A percentile compares a stretch with the other conserved stretches of the same genome.
These are phyloP conservation scores for Drosophila neotestacea DNA, from an alignment of 2,888 invertebrate species.

Conservation along the genomic window DNA sequence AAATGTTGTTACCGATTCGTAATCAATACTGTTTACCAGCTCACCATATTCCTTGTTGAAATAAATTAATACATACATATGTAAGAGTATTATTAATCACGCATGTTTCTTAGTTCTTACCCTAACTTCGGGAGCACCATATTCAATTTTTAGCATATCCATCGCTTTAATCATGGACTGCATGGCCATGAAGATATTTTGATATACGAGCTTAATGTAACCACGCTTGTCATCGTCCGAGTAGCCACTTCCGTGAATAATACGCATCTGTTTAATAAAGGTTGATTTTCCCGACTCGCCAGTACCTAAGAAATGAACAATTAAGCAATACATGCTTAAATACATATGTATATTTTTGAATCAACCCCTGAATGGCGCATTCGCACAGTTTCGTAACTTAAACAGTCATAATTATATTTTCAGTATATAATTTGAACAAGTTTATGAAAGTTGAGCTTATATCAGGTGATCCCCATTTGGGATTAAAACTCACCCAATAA, in stretches of 20 bases:
- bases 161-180: constrained; percentile 99
- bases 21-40: constrained; percentile 97
- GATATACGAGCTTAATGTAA: constrained; percentile 99
- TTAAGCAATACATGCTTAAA: neutral
- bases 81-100: constrained; percentile 2
- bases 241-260: constrained; percentile 99
- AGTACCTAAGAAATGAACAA: constrained; percentile 85
- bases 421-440: neutral
- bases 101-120: constrained; percentile 86
- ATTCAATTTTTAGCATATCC: constrained; percentile 98
- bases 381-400: neutral
- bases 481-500: constrained; percentile 93
- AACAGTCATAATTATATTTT: neutral
- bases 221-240: constrained; percentile 99
- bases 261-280: constrained; percentile 99
- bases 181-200: constrained; percentile 99
- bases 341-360: neutral
- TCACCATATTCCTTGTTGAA: constrained; percentile 97
- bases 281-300: constrained; percentile 99
- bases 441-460: neutral
- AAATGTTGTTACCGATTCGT: constrained; percentile 99
- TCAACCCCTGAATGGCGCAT: neutral
- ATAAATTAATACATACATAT: neutral
- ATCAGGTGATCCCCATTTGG: neutral
- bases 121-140: constrained; percentile 94